phyloP scores from a whole-genome alignment of 2,888 invertebrate species.

The Pseudococcus longispinus region DNA sequence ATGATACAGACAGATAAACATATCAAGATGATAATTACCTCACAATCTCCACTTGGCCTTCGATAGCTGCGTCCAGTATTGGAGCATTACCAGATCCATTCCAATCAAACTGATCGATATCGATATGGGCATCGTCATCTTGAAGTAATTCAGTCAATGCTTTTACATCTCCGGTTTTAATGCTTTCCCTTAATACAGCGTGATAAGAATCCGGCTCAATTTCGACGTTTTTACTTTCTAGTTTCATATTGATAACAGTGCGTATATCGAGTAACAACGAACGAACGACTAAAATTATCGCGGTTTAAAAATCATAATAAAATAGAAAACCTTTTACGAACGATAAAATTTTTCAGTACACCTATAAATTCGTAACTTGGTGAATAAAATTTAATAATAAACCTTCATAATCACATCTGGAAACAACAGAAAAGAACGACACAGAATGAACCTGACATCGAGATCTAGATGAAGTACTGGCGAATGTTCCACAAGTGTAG shows the following conservation, averaged over 20 bases:
- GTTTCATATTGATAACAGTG: conserved; percentile 38
- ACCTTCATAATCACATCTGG: neutral
- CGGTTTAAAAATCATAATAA: neutral
- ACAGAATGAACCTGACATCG: too few species aligned
- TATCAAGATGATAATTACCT: conserved; percentile 59
- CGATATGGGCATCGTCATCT: conserved; percentile 48
- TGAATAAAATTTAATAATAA: neutral
- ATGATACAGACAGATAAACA: too few species aligned
- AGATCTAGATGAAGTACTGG: too few species aligned
- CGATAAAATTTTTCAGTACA: neutral
- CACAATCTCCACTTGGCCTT: conserved; percentile 62
- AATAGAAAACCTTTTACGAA: neutral
- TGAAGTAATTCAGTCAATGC: conserved; percentile 9
- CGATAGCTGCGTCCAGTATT: conserved; percentile 62
- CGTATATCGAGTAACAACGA: neutral
- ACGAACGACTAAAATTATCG: neutral
- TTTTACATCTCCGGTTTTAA: conserved; percentile 30
- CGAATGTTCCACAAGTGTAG: too few species aligned
- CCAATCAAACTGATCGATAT: conserved; percentile 63
- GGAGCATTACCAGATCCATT: conserved; percentile 63
- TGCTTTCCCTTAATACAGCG: conserved; percentile 9
- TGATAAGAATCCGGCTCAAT: conserved; percentile 23
- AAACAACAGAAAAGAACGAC: neutral
- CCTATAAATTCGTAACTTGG: neutral
- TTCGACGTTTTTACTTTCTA: conserved; percentile 30